Evolutionary conservation across 2,888 invertebrate species (phyloP).

Genomic region (Rhagonycha fulva): DNA sequence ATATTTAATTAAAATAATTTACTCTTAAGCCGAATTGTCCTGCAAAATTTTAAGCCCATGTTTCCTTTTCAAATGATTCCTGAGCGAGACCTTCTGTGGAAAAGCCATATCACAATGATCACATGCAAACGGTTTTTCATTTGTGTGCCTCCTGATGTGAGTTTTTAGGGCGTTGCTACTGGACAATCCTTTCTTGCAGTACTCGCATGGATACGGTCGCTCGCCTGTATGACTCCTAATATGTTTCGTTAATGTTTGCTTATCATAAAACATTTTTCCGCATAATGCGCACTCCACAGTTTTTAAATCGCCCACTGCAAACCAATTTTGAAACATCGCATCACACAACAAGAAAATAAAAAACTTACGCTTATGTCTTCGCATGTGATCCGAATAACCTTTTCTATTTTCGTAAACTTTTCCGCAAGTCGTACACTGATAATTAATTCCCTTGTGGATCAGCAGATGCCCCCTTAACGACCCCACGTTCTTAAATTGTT

Average conservation of each 20-base stretch:
- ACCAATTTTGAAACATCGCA: background rate
- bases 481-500: background rate
- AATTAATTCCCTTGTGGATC: background rate
- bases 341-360: background rate
- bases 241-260: conserved; percentile 13
- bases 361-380: background rate
- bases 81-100: conserved; percentile 22
- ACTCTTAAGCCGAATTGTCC: background rate
- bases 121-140: conserved; percentile 25
- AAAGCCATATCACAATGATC: conserved; percentile 19
- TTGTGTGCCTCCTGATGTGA: conserved; percentile 22
- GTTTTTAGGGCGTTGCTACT: conserved; percentile 20
- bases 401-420: background rate
- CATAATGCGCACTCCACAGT: background rate
- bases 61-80: conserved; percentile 20
- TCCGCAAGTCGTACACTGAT: background rate
- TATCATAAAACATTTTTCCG: background rate
- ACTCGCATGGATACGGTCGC: conserved; percentile 22
- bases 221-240: conserved; percentile 24
- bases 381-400: background rate
- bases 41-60: background rate
- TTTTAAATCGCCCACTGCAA: background rate
- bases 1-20: background rate
- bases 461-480: background rate
- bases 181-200: conserved; percentile 25